A percentile compares a stretch with the other conserved stretches of the same genome.
phyloP scores from a whole-genome alignment of 1,140 invertebrate species.

The Hyles vespertilio region DNA sequence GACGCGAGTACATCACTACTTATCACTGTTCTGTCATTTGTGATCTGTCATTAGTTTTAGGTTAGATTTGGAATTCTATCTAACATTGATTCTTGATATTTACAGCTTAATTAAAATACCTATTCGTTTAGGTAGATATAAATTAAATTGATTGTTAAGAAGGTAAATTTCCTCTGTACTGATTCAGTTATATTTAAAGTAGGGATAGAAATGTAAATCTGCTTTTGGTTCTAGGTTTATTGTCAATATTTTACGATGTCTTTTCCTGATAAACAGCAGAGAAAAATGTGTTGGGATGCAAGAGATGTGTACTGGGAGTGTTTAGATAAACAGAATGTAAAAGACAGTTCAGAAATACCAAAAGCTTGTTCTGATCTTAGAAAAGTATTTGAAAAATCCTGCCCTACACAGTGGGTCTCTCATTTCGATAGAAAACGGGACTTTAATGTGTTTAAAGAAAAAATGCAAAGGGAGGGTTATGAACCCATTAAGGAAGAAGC shows the following conservation, averaged over 20 bases:
- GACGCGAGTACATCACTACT: no score
- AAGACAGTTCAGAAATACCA: slow-evolving; percentile 64
- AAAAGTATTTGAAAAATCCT: slow-evolving; percentile 87
- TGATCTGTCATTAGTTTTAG: no score
- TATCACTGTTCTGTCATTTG: no score
- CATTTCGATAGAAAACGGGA: slow-evolving; percentile 94
- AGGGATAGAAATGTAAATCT: background rate
- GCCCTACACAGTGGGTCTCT: slow-evolving; percentile 93
- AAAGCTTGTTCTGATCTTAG: slow-evolving; percentile 83
- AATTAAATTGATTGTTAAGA: no score
- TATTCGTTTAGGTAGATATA: no score
- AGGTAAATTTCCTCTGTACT: no score
- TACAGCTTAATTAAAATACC: no score
- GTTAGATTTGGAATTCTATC: no score
- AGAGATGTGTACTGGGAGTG: slow-evolving; percentile 94
- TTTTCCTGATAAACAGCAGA: slow-evolving; percentile 88
- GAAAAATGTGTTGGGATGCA: slow-evolving; percentile 88
- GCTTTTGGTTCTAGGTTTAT: slow-evolving; percentile 36
- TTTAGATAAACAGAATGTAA: slow-evolving; percentile 80
- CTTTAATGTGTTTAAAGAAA: slow-evolving; percentile 92
- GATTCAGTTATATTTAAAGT: no score
- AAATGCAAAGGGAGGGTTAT: slow-evolving; percentile 90
- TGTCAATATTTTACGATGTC: slow-evolving; percentile 79
- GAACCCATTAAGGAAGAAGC: slow-evolving; percentile 78
- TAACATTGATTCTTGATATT: no score